A percentile compares a stretch with the other conserved stretches of the same genome.
These are phyloP conservation scores for Drosophila ironensis DNA, from an alignment of 1,140 invertebrate genomes.

Conservation along the genomic window DNA sequence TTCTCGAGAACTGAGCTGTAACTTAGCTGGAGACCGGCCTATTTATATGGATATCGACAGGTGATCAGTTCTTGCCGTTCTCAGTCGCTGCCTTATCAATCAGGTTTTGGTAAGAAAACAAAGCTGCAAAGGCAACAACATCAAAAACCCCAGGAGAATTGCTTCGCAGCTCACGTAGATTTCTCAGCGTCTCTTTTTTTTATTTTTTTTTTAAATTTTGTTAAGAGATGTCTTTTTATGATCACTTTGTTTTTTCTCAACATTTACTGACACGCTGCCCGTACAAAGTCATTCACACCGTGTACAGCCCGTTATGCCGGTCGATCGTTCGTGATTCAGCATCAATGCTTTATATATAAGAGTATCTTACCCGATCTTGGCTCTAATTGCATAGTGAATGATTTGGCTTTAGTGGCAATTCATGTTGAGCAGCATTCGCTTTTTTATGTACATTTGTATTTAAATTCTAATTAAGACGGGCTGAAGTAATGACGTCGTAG, in stretches of 20 bases:
- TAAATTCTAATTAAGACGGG: constrained; percentile 46
- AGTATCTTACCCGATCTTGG: constrained; percentile 9
- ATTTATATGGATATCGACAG: constrained; percentile 34
- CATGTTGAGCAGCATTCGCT: constrained; percentile 13
- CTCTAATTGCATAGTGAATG: constrained; percentile 43
- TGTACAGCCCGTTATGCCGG: constrained; percentile 21
- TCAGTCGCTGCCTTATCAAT: constrained; percentile 50
- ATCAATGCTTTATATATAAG: background rate
- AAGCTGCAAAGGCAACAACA: constrained; percentile 1
- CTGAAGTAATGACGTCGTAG: constrained; percentile 51
- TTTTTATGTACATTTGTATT: too few relatives aligned
- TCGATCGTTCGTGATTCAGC: constrained; percentile 14
- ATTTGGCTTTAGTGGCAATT: constrained; percentile 17
- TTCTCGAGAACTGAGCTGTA: constrained; percentile 46
- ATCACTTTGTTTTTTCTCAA: constrained; percentile 47
- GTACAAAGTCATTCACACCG: constrained; percentile 63
- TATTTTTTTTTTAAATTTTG: too few relatives aligned
- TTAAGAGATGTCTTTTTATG: constrained; percentile 28
- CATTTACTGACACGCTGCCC: constrained; percentile 46
- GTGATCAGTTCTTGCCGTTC: constrained; percentile 34
- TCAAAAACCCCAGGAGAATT: constrained; percentile 15
- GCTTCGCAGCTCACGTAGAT: constrained; percentile 53
- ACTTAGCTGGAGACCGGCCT: constrained; percentile 8
- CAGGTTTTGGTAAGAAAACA: constrained; percentile 48
- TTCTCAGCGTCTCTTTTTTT: constrained; percentile 9